Base-by-base conservation (phyloP, 2,113 vertebrate species). In the Cervus canadensis region DNA sequence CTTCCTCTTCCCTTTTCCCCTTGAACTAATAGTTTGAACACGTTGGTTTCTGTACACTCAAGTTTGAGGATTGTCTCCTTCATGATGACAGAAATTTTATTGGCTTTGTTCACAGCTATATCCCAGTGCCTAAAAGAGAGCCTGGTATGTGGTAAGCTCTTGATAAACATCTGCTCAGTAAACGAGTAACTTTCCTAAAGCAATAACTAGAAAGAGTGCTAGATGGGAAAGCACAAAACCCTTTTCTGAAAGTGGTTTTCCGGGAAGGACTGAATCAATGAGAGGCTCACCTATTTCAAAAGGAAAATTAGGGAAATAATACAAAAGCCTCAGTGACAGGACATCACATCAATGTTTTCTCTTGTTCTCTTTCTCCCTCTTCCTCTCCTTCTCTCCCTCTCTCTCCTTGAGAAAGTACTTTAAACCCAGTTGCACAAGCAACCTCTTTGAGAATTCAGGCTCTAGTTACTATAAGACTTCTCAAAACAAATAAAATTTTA, bases 91-190 rank as follows among this genome's bases (percentile, higher is more conserved):
- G 15, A 87, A 71, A 78, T 64, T 84, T 83, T 59, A 87, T 45
- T 33, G 33, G 36, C 45, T 94, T 92, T 91, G 40, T 59, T 79
- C 40, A 50, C 64, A 62, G 67, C 40, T 76, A 1, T 50, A n/a
- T 50, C 74, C 45, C 64, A 30, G 40, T 4, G 6, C 45, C 88
- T 57, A n/a, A 84, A 45, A 84, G 64, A 62, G 4, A 52, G 28
- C 28, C 56, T 36, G 85, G 56, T 13, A 50, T 26, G 26, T 3
- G 7, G 33, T 52, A 76, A 85, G 30, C 2, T 30, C 87, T 95
- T n/a, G 3, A 26, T 89, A 95, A 95, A 96, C 85, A 97, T 86
- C 82, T 85, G 89, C 88, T 95, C 43, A 40, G 93, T 96, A 67
- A 94, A 89, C 91, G 59, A 97, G 26, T 85, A 91, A 94, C 82